These are phyloP conservation scores for Porphyrio hochstetteri DNA, from an alignment of 2,113 vertebrate species.

Conservation along the genomic window DNA sequence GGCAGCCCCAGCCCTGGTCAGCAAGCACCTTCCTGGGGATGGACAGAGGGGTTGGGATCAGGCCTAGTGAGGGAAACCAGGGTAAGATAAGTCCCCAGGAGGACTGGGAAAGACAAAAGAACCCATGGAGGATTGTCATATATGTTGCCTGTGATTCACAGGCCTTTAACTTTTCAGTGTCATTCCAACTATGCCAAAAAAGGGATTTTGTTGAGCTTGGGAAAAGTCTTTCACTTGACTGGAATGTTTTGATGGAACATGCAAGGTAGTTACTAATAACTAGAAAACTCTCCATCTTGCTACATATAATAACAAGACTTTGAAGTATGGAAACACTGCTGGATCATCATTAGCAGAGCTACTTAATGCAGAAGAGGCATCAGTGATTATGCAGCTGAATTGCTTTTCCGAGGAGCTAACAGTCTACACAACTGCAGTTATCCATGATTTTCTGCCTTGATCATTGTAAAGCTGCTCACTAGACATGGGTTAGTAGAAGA, in stretches of 20 bases:
- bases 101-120: not conserved
- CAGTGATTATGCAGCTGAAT: not conserved
- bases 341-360: not conserved
- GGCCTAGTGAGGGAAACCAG: not conserved
- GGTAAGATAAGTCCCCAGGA: not conserved
- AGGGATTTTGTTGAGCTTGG: not conserved
- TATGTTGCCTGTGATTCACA: not conserved
- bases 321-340: not conserved
- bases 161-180: not conserved
- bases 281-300: not conserved
- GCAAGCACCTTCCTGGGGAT: accelerated
- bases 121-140: not conserved
- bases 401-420: not conserved
- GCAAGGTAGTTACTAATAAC: not conserved
- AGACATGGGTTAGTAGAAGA: not conserved
- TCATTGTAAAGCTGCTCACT: not conserved
- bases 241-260: not conserved
- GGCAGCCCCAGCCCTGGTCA: not conserved
- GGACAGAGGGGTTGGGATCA: accelerated
- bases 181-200: not conserved
- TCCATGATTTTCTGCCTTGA: not conserved
- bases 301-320: not conserved
- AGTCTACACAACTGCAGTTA: not conserved
- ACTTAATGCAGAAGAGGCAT: not conserved
- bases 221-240: not conserved